Evolutionary conservation across 2,888 invertebrate species (phyloP).

Genomic region (Spicauda simplicius): DNA sequence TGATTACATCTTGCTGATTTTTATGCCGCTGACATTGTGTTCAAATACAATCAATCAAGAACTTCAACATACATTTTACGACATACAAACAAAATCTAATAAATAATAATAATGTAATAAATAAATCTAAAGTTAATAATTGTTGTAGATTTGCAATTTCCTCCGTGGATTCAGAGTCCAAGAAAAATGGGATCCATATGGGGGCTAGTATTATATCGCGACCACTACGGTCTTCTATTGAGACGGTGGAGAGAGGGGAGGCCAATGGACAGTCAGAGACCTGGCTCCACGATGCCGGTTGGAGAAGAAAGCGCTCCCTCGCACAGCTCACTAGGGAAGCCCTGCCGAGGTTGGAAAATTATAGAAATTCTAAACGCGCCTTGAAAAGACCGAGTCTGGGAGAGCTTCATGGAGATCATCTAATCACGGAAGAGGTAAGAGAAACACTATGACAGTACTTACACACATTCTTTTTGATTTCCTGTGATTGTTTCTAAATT

Average conservation of each 20-base stretch:
- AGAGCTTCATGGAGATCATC: conserved; percentile 89
- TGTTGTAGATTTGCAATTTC: conserved; percentile 71
- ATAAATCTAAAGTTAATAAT: neutral
- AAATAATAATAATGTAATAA: too few species aligned
- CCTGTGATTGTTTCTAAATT: too few species aligned
- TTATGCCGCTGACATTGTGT: too few species aligned
- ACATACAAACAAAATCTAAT: too few species aligned
- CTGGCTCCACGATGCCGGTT: conserved; percentile 77
- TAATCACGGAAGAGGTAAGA: conserved; percentile 74
- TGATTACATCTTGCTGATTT: too few species aligned
- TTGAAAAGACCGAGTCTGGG: conserved; percentile 93
- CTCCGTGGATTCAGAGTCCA: conserved; percentile 67
- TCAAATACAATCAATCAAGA: too few species aligned
- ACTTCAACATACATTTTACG: too few species aligned
- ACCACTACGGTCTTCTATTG: conserved; percentile 68
- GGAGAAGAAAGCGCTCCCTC: conserved; percentile 83
- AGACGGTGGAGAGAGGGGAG: conserved; percentile 62
- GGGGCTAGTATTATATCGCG: conserved; percentile 75
- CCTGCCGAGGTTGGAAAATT: conserved; percentile 92
- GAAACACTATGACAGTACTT: neutral
- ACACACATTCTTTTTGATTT: too few species aligned
- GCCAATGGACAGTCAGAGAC: conserved; percentile 63
- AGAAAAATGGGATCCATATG: conserved; percentile 78
- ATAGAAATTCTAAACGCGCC: conserved; percentile 90
- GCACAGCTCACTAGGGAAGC: conserved; percentile 91